Conservation (phyloP, 2,888 invertebrate genomes). For the Hydrotaea cyrtoneurina region DNA sequence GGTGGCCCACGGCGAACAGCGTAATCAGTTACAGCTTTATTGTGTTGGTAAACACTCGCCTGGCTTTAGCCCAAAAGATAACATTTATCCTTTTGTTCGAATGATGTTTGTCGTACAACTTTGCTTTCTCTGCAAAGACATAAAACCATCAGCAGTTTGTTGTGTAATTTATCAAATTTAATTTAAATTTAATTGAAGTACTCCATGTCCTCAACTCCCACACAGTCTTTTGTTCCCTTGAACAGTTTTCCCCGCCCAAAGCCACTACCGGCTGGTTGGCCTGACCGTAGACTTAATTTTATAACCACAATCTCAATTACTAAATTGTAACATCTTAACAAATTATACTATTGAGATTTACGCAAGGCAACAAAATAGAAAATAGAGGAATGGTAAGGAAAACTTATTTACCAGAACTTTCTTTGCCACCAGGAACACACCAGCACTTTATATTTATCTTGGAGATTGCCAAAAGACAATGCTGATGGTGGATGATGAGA, state of each 20-base stretch:
- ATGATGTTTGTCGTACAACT: constrained; percentile 48
- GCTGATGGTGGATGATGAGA: not conserved
- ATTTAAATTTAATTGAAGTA: constrained; percentile 66
- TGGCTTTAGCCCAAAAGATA: constrained; percentile 61
- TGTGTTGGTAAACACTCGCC: constrained; percentile 52
- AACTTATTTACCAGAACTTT: constrained; percentile 70
- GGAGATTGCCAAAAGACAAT: constrained; percentile 7
- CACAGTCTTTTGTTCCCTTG: not conserved
- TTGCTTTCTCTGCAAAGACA: constrained; percentile 33
- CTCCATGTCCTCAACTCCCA: not conserved
- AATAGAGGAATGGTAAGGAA: constrained; percentile 64
- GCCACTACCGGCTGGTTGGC: not conserved
- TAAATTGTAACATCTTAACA: constrained; percentile 71
- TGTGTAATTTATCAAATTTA: constrained; percentile 65
- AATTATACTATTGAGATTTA: constrained; percentile 72
- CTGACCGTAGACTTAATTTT: constrained; percentile 29
- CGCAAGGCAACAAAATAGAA: not conserved
- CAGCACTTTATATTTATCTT: constrained; percentile 38
- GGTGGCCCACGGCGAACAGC: constrained; percentile 46
- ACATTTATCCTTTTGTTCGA: constrained; percentile 63
- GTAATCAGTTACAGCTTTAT: constrained; percentile 74
- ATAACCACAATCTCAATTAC: constrained; percentile 73
- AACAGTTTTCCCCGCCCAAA: not conserved
- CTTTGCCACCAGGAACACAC: not conserved
- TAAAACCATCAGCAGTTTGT: constrained; percentile 75